Conservation (phyloP, 1,140 invertebrate species). For the Sycophila sp. region DNA sequence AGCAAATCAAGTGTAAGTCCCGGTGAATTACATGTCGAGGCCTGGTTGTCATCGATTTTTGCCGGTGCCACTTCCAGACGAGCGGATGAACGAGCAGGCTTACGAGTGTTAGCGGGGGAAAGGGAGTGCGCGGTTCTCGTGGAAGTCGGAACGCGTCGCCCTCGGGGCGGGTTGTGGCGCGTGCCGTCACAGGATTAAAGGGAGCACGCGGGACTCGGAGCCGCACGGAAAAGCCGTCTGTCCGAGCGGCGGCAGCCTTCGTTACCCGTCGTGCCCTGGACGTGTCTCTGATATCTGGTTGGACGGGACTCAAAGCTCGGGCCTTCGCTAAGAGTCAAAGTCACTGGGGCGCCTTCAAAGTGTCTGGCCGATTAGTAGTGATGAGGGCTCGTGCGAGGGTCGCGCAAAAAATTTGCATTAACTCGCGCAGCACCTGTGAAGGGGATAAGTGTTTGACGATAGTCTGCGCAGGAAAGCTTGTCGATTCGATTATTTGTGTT, state of each 20-base stretch:
- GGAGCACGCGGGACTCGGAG: too few species aligned
- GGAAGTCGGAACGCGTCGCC: neutral
- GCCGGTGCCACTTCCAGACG: neutral
- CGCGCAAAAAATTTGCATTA: too few species aligned
- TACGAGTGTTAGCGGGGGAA: neutral
- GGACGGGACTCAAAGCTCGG: conserved; percentile 14
- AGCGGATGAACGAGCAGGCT: neutral
- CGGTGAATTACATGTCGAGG: neutral
- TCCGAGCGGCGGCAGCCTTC: neutral
- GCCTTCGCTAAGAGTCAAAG: neutral
- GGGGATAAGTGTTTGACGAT: too few species aligned
- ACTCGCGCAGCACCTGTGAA: too few species aligned
- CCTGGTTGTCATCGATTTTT: neutral
- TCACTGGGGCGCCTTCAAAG: neutral
- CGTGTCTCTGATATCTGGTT: conserved; percentile 12
- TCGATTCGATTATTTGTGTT: too few species aligned
- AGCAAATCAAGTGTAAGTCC: neutral
- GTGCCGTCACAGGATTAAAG: neutral
- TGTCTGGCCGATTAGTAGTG: too few species aligned
- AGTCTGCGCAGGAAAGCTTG: too few species aligned
- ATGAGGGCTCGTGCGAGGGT: too few species aligned
- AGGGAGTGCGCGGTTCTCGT: neutral
- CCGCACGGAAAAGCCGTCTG: neutral
- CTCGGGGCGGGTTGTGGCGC: neutral
- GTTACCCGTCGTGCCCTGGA: neutral